A percentile compares a stretch with the other conserved stretches of the same genome.
Conservation (phyloP, 1,140 invertebrate species). For the Solen grandis region DNA sequence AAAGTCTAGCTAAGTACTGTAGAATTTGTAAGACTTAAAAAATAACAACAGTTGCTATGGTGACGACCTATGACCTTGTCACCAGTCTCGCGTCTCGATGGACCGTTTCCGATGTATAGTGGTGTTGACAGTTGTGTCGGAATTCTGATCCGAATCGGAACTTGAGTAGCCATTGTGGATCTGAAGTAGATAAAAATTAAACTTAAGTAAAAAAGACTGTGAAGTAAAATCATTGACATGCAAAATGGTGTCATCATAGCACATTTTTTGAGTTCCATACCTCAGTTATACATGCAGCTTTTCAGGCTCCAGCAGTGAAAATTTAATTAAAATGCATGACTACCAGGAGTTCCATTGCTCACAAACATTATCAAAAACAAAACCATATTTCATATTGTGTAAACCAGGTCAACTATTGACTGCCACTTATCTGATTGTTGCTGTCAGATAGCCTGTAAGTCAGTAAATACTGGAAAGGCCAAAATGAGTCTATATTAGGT, state of each 20-base stretch:
- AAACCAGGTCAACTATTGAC: no score
- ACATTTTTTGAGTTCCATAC: no score
- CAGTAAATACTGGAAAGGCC: no score
- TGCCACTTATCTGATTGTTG: no score
- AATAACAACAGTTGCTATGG: neutral
- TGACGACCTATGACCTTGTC: neutral
- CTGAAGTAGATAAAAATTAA: constrained; percentile 45
- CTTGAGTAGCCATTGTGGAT: constrained; percentile 70
- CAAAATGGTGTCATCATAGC: no score
- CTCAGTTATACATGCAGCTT: no score
- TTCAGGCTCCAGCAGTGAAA: constrained; percentile 9
- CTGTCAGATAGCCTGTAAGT: no score
- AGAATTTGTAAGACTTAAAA: neutral
- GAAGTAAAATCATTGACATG: no score
- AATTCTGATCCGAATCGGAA: constrained; percentile 76
- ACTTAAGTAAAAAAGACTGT: no score
- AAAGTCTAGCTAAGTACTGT: neutral
- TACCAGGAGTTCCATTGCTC: neutral
- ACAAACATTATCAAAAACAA: neutral
- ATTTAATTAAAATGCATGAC: neutral
- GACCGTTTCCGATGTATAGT: constrained; percentile 71
- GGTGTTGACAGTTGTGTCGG: constrained; percentile 74
- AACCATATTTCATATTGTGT: no score
- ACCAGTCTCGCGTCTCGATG: constrained; percentile 62
- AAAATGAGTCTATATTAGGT: no score